Evolutionary conservation across 2,113 vertebrate species (phyloP), one percentile per base, ranked within the genome.

Genomic region (Bubo blakistoni): DNA sequence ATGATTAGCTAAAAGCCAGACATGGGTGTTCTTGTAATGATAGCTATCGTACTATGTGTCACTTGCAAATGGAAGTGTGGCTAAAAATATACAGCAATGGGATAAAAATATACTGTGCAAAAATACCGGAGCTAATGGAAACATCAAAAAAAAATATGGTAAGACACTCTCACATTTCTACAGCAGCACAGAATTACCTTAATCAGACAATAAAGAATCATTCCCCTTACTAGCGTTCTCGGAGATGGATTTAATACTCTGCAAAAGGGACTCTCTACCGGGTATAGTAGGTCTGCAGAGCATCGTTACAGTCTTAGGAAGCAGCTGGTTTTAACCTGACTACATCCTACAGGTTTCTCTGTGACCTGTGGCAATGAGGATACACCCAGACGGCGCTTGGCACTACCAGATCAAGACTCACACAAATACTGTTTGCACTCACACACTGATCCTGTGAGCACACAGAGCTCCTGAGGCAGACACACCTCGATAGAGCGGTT

Each of bases 401-500:
- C 14, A 13, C 42, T 34, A 17, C 14, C 40, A 24, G 5, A 7
- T 1, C 8, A 3, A 54, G 55, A 3, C 36, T 52, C 62, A 14
- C 46, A 8, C 13, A 11, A 30, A 19, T 1, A 5, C 30, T 11
- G 16, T 6, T 58, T 18, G 59, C 36, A 3, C 17, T 34, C 54
- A 5, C 42, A 7, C 24, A 2, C 25, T 5, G 32, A 47, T 11
- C 25, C 61, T 7, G 4, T 6, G 32, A 36, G 10, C 32, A 9
- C 49, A 42, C 25, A 18, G 47, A 32, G 57, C 61, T 55, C 2
- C 70, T 29, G 54, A 22, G 21, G 54, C 24, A 46, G 20, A 16
- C 2, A 2, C 7, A 26, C 13, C 16, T 30, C 0, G 0, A 1
- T 6, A 10, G 6, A 2, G 7, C 2, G 14, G 2, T 11, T 91